phyloP scores from a whole-genome alignment of 2,113 vertebrate genomes.

The Tringa solitaria region DNA sequence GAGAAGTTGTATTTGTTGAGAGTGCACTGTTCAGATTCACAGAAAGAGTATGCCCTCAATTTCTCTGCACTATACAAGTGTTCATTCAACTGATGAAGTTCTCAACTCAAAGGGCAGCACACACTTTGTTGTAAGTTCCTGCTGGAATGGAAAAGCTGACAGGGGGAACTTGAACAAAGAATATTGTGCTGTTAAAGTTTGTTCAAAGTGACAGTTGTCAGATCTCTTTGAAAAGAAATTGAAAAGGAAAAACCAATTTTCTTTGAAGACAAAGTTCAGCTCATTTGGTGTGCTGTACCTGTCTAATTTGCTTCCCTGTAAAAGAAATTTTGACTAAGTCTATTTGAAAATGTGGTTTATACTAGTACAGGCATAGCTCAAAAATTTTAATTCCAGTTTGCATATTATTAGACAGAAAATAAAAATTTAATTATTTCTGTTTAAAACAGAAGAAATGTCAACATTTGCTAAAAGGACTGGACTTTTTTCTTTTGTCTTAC shows the following conservation, averaged over 20 bases:
- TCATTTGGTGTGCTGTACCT: slow-evolving; percentile 78
- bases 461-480: slow-evolving; percentile 38
- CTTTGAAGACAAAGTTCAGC: slow-evolving; percentile 82
- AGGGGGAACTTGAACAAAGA: slow-evolving; percentile 78
- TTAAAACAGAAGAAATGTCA: slow-evolving; percentile 46
- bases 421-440: slow-evolving; percentile 28
- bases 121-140: slow-evolving; percentile 81
- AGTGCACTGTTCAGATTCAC: slow-evolving; percentile 65
- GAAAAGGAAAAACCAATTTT: slow-evolving; percentile 86
- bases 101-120: slow-evolving; percentile 78
- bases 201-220: slow-evolving; percentile 83
- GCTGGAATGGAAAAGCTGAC: slow-evolving; percentile 80
- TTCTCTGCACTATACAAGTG: slow-evolving; percentile 68
- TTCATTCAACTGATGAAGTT: slow-evolving; percentile 79
- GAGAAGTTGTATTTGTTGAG: slow-evolving; percentile 76
- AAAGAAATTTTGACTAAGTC: slow-evolving; percentile 75
- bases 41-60: slow-evolving; percentile 79
- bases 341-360: slow-evolving; percentile 72
- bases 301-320: slow-evolving; percentile 73
- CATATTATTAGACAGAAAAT: slow-evolving; percentile 50
- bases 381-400: slow-evolving; percentile 56
- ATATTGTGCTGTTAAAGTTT: slow-evolving; percentile 83
- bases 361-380: slow-evolving; percentile 37
- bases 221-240: slow-evolving; percentile 82
- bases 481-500: slow-evolving; percentile 17